Conservation (phyloP, 2,797 vertebrate genomes). For the Mus spretus region DNA sequence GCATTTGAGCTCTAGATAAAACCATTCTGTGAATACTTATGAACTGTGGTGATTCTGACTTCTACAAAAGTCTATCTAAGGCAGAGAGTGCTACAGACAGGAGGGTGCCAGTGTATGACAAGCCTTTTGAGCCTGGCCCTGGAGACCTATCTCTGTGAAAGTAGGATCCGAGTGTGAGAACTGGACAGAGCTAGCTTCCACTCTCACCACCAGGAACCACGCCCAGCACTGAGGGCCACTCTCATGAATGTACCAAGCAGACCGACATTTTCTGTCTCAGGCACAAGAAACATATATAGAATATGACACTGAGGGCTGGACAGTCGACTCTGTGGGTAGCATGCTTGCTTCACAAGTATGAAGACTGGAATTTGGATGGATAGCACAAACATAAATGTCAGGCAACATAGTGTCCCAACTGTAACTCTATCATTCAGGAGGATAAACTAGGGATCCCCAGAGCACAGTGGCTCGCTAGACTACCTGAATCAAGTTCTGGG, state of each 20-base stretch:
- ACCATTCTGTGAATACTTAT: background rate
- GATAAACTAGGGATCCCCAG: background rate
- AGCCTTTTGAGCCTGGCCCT: background rate
- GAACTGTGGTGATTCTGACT: background rate
- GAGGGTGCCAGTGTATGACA: background rate
- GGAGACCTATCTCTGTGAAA: background rate
- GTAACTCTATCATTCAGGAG: background rate
- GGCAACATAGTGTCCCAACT: no score
- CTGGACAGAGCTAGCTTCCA: background rate
- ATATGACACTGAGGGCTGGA: background rate
- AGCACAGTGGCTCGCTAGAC: no score
- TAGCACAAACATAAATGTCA: background rate
- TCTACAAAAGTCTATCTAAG: background rate
- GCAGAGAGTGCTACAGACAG: background rate
- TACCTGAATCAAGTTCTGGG: background rate
- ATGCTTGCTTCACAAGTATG: background rate
- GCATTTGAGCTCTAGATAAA: background rate
- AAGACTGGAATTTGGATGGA: background rate
- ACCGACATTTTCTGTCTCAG: background rate
- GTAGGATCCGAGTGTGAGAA: background rate
- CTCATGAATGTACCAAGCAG: background rate
- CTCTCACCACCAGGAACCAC: accelerated
- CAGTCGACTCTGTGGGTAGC: no score
- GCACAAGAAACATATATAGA: background rate
- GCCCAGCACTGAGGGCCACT: background rate